Conservation (phyloP, 2,113 vertebrate species). For the Oceanodroma tethys region DNA sequence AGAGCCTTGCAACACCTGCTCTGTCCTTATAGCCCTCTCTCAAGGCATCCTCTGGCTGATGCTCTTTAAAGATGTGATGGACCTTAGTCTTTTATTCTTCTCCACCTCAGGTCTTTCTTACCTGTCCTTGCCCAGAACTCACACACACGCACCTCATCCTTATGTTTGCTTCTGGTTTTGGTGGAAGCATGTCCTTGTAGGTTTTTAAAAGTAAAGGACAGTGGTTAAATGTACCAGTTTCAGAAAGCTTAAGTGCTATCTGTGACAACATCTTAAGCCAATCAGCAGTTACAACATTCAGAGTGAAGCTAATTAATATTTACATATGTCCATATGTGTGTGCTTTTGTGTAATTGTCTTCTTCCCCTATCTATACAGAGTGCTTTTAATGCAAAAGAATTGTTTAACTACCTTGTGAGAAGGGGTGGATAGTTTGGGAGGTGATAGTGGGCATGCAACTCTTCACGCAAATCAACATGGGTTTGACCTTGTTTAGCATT, state of each 20-base stretch:
- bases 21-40: not conserved
- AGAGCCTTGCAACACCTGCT: not conserved
- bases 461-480: not conserved
- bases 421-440: not conserved
- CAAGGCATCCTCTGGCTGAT: not conserved
- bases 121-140: not conserved
- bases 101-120: not conserved
- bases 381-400: not conserved
- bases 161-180: not conserved
- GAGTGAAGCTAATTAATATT: not conserved
- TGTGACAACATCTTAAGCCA: not conserved
- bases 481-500: not conserved
- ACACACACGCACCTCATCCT: not conserved
- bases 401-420: not conserved
- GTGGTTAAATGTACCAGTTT: not conserved
- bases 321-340: not conserved
- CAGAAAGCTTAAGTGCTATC: not conserved
- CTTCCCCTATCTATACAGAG: not conserved
- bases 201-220: not conserved
- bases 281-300: not conserved
- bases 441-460: not conserved
- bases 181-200: not conserved
- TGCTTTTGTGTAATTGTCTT: not conserved
- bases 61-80: not conserved
- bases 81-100: not conserved